phyloP scores from a whole-genome alignment of 2,113 vertebrate genomes.

The Trochalopteron elliotii region DNA sequence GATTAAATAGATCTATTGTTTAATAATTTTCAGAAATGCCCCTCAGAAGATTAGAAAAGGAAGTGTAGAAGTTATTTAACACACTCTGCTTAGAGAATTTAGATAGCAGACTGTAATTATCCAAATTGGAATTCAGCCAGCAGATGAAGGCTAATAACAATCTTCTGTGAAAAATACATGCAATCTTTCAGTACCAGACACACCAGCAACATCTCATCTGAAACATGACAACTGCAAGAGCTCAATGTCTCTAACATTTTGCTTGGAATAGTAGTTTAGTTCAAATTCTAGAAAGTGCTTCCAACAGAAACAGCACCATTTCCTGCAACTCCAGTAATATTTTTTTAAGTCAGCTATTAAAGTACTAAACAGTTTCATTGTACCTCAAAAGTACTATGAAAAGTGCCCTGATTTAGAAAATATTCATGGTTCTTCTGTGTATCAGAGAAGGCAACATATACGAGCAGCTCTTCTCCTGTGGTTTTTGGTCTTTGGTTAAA shows the following conservation, averaged over 20 bases:
- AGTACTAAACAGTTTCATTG: not conserved
- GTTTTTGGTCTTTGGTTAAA: not conserved
- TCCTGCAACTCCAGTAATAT: not conserved
- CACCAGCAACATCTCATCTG: not conserved
- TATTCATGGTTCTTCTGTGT: not conserved
- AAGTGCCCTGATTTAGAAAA: not conserved
- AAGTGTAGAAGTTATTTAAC: conserved; percentile 35
- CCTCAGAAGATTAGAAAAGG: conserved; percentile 15
- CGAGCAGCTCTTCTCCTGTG: not conserved
- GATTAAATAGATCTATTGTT: conserved; percentile 12
- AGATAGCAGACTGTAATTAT: conserved; percentile 29
- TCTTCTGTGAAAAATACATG: conserved; percentile 12
- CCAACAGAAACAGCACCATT: not conserved
- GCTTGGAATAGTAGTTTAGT: not conserved
- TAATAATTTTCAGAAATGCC: conserved; percentile 18
- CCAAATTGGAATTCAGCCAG: conserved; percentile 37
- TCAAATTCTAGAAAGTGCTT: not conserved
- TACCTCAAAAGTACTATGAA: not conserved
- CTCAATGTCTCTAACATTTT: not conserved
- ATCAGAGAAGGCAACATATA: not conserved
- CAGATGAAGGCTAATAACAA: conserved; percentile 23
- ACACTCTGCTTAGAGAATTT: conserved; percentile 4
- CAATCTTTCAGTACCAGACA: conserved; percentile 21
- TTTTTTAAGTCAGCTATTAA: not conserved
- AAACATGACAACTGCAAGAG: not conserved